Percentiles rank a stretch among this genome's conserved stretches.
phyloP scores from a whole-genome alignment of 1,140 invertebrate species.

The Oscheius sp. region DNA sequence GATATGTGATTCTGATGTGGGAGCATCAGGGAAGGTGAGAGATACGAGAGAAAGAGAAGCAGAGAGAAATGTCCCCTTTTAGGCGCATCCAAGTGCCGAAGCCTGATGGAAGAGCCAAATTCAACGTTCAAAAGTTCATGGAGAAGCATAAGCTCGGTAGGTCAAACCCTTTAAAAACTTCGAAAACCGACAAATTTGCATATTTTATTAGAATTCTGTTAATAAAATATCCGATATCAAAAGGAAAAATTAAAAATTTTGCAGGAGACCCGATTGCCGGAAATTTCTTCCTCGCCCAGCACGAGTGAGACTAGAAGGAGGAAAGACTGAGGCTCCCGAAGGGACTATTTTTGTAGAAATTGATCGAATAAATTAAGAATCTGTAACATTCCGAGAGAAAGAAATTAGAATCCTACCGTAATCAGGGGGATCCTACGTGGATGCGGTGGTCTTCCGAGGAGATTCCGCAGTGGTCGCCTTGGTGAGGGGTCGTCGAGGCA shows the following conservation, averaged over 20 bases:
- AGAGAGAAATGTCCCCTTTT: neutral
- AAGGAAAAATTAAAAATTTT: constrained; percentile 24
- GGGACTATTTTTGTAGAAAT: neutral
- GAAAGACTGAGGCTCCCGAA: neutral
- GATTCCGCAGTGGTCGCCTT: too few relatives aligned
- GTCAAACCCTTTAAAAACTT: too few relatives aligned
- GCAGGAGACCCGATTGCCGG: constrained; percentile 55
- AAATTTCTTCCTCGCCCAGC: constrained; percentile 58
- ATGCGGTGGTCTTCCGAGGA: too few relatives aligned
- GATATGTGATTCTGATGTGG: constrained; percentile 58
- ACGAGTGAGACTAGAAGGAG: constrained; percentile 47
- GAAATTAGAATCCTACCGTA: too few relatives aligned
- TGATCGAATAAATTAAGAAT: too few relatives aligned
- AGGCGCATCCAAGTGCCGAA: constrained; percentile 54
- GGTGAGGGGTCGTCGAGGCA: too few relatives aligned
- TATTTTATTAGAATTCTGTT: too few relatives aligned
- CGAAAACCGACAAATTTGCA: too few relatives aligned
- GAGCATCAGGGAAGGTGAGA: constrained; percentile 53
- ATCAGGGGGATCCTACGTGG: too few relatives aligned
- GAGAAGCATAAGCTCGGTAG: constrained; percentile 59
- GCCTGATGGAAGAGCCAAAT: constrained; percentile 52
- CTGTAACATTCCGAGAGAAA: too few relatives aligned
- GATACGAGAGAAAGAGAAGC: neutral
- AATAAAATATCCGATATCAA: constrained; percentile 21
- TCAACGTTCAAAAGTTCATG: constrained; percentile 57